phyloP scores from a whole-genome alignment of 2,888 invertebrate genomes.

The Netelia inedita region DNA sequence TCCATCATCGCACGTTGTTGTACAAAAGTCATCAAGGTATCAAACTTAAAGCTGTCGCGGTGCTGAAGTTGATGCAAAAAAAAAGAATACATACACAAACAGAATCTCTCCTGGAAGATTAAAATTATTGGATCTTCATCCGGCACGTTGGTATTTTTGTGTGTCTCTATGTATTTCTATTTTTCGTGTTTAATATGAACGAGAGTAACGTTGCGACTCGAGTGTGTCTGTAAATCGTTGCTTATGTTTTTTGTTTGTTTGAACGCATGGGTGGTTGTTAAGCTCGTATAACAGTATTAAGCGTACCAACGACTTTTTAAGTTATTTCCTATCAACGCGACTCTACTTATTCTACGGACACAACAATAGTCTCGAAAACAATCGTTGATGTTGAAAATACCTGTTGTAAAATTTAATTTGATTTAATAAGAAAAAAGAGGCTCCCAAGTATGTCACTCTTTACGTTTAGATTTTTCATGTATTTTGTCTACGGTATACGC shows the following conservation, averaged over 20 bases:
- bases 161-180: constrained; percentile 37
- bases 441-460: constrained; percentile 30
- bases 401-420: background rate
- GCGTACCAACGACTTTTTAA: background rate
- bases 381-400: background rate
- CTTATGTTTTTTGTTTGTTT: constrained; percentile 26
- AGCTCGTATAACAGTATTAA: constrained; percentile 7
- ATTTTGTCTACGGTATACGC: constrained; percentile 73
- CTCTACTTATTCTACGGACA: background rate
- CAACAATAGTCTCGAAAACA: background rate
- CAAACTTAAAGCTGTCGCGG: constrained; percentile 15
- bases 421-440: constrained; percentile 26
- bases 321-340: background rate
- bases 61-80: constrained; percentile 30
- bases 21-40: constrained; percentile 14
- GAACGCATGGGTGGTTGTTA: constrained; percentile 37
- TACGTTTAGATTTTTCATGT: constrained; percentile 58
- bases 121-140: constrained; percentile 22
- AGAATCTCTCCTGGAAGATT: constrained; percentile 18
- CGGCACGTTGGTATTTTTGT: constrained; percentile 38
- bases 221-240: constrained; percentile 8
- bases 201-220: background rate
- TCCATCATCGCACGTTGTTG: constrained; percentile 33
- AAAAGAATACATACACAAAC: background rate
- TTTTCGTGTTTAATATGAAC: constrained; percentile 65